Evolutionary conservation across 2,888 invertebrate genomes (phyloP).

Genomic region (Brenthis hecate): DNA sequence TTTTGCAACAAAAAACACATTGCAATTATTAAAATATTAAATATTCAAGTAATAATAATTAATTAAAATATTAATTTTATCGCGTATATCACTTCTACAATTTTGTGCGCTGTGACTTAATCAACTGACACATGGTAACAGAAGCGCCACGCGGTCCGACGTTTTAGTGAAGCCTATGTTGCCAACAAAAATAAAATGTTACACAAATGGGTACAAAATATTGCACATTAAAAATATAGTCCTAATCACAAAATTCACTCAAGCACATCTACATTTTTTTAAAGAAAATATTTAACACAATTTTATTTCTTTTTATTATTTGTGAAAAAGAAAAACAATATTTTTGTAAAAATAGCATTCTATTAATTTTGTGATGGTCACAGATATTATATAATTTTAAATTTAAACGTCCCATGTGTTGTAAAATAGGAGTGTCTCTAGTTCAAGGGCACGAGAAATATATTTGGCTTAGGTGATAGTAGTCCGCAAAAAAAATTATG

Average conservation of each 20-base stretch:
- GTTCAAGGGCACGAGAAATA: conserved; percentile 12
- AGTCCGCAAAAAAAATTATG: conserved; percentile 8
- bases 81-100: conserved; percentile 2
- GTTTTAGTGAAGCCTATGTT: conserved; percentile 13
- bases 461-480: conserved; percentile 1
- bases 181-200: conserved; percentile 13
- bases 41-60: no score
- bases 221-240: no score
- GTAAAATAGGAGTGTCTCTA: conserved; percentile 9
- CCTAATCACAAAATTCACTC: no score
- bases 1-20: no score
- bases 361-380: conserved; percentile 10
- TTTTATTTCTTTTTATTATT: no score
- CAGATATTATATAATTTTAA: conserved; percentile 6
- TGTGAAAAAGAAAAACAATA: background rate
- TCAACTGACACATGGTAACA: conserved; percentile 23
- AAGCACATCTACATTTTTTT: no score
- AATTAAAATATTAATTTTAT: background rate
- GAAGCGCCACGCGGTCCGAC: conserved; percentile 18
- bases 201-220: background rate
- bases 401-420: conserved; percentile 11
- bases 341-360: no score
- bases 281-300: no score
- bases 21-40: no score
- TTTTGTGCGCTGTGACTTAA: background rate